These are phyloP conservation scores for Zaprionus inermis DNA, from an alignment of 1,140 invertebrate genomes.

Conservation along the genomic window DNA sequence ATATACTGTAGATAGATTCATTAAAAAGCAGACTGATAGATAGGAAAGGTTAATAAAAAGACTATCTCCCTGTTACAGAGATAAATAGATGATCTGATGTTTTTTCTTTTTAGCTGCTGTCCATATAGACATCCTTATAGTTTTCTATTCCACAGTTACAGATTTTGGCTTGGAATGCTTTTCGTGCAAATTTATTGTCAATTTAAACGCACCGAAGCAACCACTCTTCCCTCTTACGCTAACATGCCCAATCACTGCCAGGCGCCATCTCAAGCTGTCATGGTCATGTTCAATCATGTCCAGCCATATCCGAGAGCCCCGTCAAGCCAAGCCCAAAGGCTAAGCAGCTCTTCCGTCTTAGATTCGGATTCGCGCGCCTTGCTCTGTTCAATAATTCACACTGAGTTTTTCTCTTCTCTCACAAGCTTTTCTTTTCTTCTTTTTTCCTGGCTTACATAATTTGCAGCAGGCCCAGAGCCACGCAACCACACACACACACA, in stretches of 20 bases:
- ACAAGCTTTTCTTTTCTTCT: constrained; percentile 28
- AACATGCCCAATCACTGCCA: constrained; percentile 1
- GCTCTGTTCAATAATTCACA: constrained; percentile 6
- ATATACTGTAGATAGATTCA: not conserved
- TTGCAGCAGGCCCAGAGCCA: constrained; percentile 46
- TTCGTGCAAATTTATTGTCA: too few relatives aligned
- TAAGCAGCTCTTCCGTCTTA: constrained; percentile 66
- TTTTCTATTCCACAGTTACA: too few relatives aligned
- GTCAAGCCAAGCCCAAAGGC: constrained; percentile 37
- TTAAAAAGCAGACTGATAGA: too few relatives aligned
- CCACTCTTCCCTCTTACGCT: too few relatives aligned
- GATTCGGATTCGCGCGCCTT: constrained; percentile 52
- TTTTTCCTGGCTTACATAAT: constrained; percentile 52
- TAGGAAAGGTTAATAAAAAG: too few relatives aligned
- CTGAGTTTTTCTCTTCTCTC: constrained; percentile 18
- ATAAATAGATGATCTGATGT: too few relatives aligned
- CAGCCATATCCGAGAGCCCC: constrained; percentile 20
- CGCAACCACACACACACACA: constrained; percentile 25
- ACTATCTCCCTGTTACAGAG: too few relatives aligned
- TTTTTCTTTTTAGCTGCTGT: too few relatives aligned
- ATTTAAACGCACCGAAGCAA: too few relatives aligned
- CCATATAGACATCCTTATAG: too few relatives aligned
- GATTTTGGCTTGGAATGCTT: too few relatives aligned
- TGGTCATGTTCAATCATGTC: constrained; percentile 62
- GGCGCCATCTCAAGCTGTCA: constrained; percentile 52